Evolutionary conservation across 2,113 vertebrate genomes (phyloP).

Genomic region (Phrynocephalus versicolor): DNA sequence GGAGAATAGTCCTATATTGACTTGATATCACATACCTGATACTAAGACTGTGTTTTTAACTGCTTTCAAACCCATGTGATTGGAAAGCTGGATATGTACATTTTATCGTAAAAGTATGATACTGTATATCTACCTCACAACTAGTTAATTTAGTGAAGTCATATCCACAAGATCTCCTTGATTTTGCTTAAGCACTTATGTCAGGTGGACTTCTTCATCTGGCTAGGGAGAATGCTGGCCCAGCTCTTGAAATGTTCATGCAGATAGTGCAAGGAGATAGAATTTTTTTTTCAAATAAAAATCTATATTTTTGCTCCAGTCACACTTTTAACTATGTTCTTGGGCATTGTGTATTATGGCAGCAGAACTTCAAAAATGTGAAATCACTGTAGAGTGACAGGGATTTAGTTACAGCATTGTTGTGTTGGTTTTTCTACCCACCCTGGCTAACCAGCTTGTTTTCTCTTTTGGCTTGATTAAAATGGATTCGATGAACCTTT

Average conservation of each 20-base stretch:
- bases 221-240: neutral
- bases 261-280: neutral
- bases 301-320: neutral
- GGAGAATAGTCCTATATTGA: too few relatives aligned
- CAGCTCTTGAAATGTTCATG: neutral
- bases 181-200: neutral
- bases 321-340: neutral
- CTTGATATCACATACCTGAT: too few relatives aligned
- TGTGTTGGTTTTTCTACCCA: neutral
- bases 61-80: neutral
- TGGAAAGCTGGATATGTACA: neutral
- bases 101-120: too few relatives aligned
- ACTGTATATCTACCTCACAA: neutral
- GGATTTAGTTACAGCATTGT: neutral
- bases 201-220: neutral
- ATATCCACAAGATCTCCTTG: neutral
- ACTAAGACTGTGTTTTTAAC: neutral
- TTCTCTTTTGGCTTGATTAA: neutral
- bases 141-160: neutral
- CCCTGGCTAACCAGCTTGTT: neutral
- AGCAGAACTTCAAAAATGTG: neutral
- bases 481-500: neutral
- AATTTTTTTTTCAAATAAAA: neutral
- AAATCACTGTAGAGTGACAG: neutral
- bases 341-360: neutral